Evolutionary conservation across 2,888 invertebrate species (phyloP).

Genomic region (Agrochola lota): DNA sequence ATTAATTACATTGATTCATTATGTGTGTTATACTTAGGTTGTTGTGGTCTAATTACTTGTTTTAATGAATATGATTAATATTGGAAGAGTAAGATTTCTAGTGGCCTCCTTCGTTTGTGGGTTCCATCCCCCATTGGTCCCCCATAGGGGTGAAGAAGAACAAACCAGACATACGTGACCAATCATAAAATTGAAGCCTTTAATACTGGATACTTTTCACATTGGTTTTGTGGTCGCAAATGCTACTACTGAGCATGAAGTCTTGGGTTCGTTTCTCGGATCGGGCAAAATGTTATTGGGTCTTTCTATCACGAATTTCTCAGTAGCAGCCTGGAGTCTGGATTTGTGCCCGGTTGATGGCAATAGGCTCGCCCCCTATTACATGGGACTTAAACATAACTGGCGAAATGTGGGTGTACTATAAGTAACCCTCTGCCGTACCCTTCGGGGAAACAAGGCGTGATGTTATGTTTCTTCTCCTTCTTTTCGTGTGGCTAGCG

Average conservation of each 20-base stretch:
- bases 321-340: not conserved
- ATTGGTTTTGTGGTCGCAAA: not conserved
- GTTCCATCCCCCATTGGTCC: not conserved
- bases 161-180: not conserved
- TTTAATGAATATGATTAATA: conserved; percentile 25
- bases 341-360: not conserved
- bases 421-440: not conserved
- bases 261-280: not conserved
- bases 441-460: not conserved
- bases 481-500: too few relatives aligned
- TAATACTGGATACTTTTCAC: not conserved
- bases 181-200: not conserved
- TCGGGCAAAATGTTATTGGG: not conserved
- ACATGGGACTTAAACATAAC: not conserved
- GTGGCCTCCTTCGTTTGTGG: not conserved
- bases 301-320: not conserved
- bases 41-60: conserved; percentile 44
- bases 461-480: not conserved
- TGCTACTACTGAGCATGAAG: not conserved
- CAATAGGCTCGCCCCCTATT: not conserved
- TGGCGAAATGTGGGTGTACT: not conserved
- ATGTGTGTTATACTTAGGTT: conserved; percentile 52
- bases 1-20: conserved; percentile 73
- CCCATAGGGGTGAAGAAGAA: not conserved
- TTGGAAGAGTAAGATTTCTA: not conserved